Base-by-base conservation (phyloP, 2,797 vertebrate genomes). In the Trachurus trachurus region DNA sequence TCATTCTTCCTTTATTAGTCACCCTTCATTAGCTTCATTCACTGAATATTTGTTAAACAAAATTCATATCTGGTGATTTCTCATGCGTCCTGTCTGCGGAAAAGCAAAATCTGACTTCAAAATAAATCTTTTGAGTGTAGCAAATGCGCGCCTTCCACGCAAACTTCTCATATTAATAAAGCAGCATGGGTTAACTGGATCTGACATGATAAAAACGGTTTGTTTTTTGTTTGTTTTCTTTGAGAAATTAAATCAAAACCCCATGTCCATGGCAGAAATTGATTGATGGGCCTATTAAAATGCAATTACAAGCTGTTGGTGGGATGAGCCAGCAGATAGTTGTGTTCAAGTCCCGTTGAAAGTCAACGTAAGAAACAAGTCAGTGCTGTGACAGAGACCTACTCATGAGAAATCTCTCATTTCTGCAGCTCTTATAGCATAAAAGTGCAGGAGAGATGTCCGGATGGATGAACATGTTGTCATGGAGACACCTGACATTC, bases 261-360 rank as follows among this genome's bases (percentile, higher is more conserved):
- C 85, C 89, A 87, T 87, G 92, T 92, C 93, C 87, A 80, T 19
- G 77, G 76, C 82, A 80, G 81, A 87, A 84, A 87, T 80, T 95
- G 95, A 96, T 96, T 94, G 95, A 96, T 96, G 93, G 91, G 84
- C 86, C 78, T 90, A 96, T 96, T 96, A 95, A 95, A 96, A 95
- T 73, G 88, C 90, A 95, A 96, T 96, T 96, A 95, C 87, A 93
- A 94, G 89, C 92, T 93, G 94, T 88, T 94, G 91, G 89, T 72
- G 81, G 89, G 85, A 92, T 31, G 69, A 90, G 86, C 74, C 31
- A 11, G 69, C 76, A 64, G 70, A 89, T 47, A 50, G 80, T 74
- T 80, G 72, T 54, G 73, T 62, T 78, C 74, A 88, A 75, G 84
- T 73, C 74, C 72, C 74, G 58, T 10, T 84, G 79, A 89, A 94